Conservation (phyloP, 2,888 invertebrate species). For the Drosophila aldrichi region DNA sequence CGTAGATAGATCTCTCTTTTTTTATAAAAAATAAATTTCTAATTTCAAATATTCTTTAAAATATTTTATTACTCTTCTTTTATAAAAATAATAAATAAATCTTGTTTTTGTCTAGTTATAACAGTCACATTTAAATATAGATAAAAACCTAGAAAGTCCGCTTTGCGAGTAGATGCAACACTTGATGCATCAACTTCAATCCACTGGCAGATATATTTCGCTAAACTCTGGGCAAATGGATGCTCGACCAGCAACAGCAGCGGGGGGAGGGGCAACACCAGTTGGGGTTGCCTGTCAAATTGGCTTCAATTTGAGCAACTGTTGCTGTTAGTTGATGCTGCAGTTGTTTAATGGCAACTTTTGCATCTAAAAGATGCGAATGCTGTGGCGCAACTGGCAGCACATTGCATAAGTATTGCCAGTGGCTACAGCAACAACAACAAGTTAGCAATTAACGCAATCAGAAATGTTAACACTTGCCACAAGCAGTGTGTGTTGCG, state of each 20-base stretch:
- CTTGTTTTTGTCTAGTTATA: neutral
- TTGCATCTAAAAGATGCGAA: constrained; percentile 39
- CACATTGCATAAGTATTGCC: constrained; percentile 46
- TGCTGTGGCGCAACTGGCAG: constrained; percentile 20
- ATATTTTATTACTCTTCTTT: neutral
- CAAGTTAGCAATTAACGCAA: constrained; percentile 43
- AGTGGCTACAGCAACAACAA: constrained; percentile 1
- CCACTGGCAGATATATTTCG: constrained; percentile 2
- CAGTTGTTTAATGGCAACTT: constrained; percentile 33
- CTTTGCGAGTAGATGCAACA: constrained; percentile 4
- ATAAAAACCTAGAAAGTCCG: neutral
- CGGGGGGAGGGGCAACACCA: neutral
- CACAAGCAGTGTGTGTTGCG: constrained; percentile 30
- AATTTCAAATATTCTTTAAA: neutral
- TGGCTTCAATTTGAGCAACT: constrained; percentile 10
- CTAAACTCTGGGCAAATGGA: constrained; percentile 23
- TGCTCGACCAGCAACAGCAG: constrained; percentile 26
- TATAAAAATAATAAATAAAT: neutral
- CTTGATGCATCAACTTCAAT: constrained; percentile 10
- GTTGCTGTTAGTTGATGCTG: constrained; percentile 6
- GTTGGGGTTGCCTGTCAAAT: constrained; percentile 24
- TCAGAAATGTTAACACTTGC: constrained; percentile 37
- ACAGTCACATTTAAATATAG: neutral
- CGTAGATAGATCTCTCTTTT: too few species aligned
- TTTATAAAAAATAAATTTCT: too few species aligned